Evolutionary conservation across 92 coral and sea anemone species (phyloP).

Genomic region (Bergia sp.): DNA sequence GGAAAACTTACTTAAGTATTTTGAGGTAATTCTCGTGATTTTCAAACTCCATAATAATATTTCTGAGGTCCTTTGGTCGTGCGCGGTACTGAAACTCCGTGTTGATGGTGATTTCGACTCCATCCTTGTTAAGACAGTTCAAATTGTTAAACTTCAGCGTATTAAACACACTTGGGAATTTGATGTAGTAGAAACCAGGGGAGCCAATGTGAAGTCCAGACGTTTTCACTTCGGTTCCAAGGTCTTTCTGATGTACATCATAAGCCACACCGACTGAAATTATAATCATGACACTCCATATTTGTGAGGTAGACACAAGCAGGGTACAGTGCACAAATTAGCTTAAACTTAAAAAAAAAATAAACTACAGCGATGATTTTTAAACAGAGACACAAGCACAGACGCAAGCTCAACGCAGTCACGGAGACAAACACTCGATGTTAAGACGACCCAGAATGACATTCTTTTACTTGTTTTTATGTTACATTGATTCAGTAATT

Average conservation of each 20-base stretch:
- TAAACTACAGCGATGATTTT: not conserved
- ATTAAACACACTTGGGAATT: constrained; percentile 82
- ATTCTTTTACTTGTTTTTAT: not conserved
- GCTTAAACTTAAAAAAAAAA: too few species aligned
- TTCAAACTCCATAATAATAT: constrained; percentile 65
- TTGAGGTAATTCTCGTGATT: constrained; percentile 69
- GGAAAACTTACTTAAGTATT: constrained; percentile 65
- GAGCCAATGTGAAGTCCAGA: constrained; percentile 87
- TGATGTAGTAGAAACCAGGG: constrained; percentile 84
- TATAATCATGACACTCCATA: not conserved
- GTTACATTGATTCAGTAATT: too few species aligned
- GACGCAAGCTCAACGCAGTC: not conserved
- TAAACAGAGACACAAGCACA: not conserved
- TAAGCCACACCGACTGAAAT: constrained; percentile 76
- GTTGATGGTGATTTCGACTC: constrained; percentile 69
- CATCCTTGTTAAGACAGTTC: constrained; percentile 78
- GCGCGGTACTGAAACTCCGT: constrained; percentile 87
- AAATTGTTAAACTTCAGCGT: constrained; percentile 58
- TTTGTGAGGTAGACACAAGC: not conserved
- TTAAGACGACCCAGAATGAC: not conserved
- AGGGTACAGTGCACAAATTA: not conserved
- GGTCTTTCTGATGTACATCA: constrained; percentile 65
- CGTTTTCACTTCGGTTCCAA: constrained; percentile 64
- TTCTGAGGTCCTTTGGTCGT: constrained; percentile 68
- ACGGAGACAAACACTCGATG: not conserved